Base-by-base conservation (phyloP, 2,113 vertebrate genomes). In the Spilogale gracilis region DNA sequence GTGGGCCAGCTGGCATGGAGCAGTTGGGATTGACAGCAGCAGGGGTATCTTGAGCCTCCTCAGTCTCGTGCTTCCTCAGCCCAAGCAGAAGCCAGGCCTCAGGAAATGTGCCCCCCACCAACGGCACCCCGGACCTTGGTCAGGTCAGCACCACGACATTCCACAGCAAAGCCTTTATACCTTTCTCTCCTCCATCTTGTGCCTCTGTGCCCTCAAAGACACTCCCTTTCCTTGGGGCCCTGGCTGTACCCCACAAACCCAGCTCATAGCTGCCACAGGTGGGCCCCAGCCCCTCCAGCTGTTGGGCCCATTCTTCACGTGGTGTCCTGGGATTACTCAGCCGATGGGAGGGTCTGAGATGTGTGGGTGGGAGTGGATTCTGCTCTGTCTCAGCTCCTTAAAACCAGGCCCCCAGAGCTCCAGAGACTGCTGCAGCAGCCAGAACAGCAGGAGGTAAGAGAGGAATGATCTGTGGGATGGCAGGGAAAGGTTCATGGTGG, bases 11-110 rank as follows among this genome's bases (percentile, higher is more conserved):
- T 89, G 82, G 50, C 84, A 10, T 65, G 38, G 32, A 93, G 48
- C 63, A 21, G 69, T 67, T 97, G 76, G 65, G 67, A 94, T 54
- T 79, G 91, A 94, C 85, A 94, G 81, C 43, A 91, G 78, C 50
- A 82, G 86, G 60, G 82, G 56, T 43, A n/a, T 71, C 88, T 38
- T 92, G 69, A 95, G 81, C 80, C 14, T 18, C 69, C 58, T 73
- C 83, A 20, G 17, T 61, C 60, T 61, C 60, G 4, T 48, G 56
- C 45, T 48, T 56, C 80, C 48, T 80, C 30, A 94, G 61, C n/a
- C 25, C n/a, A 50, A 74, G 84, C 76, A 80, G 81, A 93, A 85
- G 65, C 48, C 60, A 78, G 73, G 38, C 84, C 65, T 83, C 63
- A 48, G 71, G 63, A 94, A 91, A 83, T 9, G 89, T 30, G 32